Evolutionary conservation across 2,888 invertebrate genomes (phyloP), one percentile per base, ranked within the genome.

Genomic region (Oscheius onirici): DNA sequence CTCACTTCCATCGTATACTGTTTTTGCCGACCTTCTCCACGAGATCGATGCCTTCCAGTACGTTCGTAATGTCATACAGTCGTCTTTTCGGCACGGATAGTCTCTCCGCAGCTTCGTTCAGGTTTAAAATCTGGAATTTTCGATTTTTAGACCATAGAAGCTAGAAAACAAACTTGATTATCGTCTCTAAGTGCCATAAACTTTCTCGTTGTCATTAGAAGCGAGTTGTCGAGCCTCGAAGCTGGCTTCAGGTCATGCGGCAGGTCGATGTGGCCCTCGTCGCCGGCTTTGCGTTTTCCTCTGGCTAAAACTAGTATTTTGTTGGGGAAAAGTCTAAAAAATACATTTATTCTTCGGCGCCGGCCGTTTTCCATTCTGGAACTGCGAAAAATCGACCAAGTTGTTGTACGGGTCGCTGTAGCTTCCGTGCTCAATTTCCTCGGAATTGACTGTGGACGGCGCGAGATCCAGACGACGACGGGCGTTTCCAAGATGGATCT

Each of bases 1-100:
- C 72, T 60, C 20, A 80, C 85, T 77, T 83, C 81, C 82, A 86
- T 28, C 79, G 67, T 46, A 87, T 84, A 69, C 80, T 80, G 73
- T 86, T 86, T 72, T 86, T 86, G 43, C 86, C 87, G 66, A 84
- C 78, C 74, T 86, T 86, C 71, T 87, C 85, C 40, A 87, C 79
- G 40, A 87, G 57, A 55, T 82, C 84, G 40, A 87, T 84, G 41
- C 86, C 86, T 72, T 86, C 85, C 57, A 70, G 24, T 10, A 85
- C 85, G 57, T 85, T 85, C 6, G 85, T 85, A n/a, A 85, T 85
- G 74, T 85, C 85, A 70, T 85, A 85, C n/a, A 85, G 76, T 2
- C 85, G 83, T 3, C 85, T 65, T 72, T 87, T 86, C 63, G 83
- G 85, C 20, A 86, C 86, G 1, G 79, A 80, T 34, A 86, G 73